Percentiles rank a stretch among this genome's conserved stretches.
Conservation (phyloP, 1,140 invertebrate species). For the Drosophila nasuta region DNA sequence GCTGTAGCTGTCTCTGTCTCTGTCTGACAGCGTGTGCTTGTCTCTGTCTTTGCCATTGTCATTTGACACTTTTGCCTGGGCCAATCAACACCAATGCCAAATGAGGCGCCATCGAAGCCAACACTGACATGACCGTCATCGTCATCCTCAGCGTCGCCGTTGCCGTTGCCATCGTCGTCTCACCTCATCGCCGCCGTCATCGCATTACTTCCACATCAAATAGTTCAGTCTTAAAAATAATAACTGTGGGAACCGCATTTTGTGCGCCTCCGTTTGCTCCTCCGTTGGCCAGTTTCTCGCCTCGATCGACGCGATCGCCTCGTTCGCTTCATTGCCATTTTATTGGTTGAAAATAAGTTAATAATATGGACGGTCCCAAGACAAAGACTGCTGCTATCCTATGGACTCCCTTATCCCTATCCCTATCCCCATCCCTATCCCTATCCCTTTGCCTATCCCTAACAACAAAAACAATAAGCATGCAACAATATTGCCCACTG, state of each 20-base stretch:
- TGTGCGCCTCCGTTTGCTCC: constrained; percentile 18
- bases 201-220: constrained; percentile 79
- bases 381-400: constrained; percentile 52
- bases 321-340: constrained; percentile 75
- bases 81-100: constrained; percentile 73
- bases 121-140: too few species aligned
- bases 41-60: constrained; percentile 46
- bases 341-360: constrained; percentile 84
- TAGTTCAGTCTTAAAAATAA: constrained; percentile 81
- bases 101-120: constrained; percentile 63
- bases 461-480: constrained; percentile 63
- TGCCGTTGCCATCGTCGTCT: background rate
- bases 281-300: constrained; percentile 20
- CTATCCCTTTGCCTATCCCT: background rate
- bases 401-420: background rate
- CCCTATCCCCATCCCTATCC: background rate
- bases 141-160: constrained; percentile 2
- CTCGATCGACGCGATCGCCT: constrained; percentile 23
- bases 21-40: constrained; percentile 41
- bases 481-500: constrained; percentile 75
- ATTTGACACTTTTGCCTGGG: constrained; percentile 77
- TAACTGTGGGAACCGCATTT: constrained; percentile 80
- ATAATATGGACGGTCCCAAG: constrained; percentile 71
- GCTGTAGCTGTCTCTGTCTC: constrained; percentile 15
- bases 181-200: constrained; percentile 45